Base-by-base conservation (phyloP, 2,888 invertebrate genomes). In the Papilio protenor region DNA sequence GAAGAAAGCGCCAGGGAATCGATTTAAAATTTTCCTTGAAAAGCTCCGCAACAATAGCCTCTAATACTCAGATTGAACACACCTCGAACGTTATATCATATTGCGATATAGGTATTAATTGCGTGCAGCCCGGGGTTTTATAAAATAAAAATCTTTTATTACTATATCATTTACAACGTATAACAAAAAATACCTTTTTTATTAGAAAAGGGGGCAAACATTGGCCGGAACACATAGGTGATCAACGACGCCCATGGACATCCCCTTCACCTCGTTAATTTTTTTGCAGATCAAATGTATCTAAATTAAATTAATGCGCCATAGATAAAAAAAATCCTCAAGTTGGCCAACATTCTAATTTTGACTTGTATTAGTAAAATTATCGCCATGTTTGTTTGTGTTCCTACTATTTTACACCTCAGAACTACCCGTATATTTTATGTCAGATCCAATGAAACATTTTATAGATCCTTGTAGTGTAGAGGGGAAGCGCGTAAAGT, bases 21-120 rank as follows among this genome's bases (percentile, higher is more conserved):
- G 94, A 94, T 94, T 94, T 94, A 90, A 93, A 93, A 93, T 90
- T 91, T 88, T 89, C 88, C 89, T 88, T 89, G 88, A 90, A 92
- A 90, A 88, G 84, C 88, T 84, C 85, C 87, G 85, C 90, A 87
- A 92, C 94, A 93, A 94, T 89, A 85, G 91, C 86, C 82, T 84
- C 88, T 91, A 90, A 92, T 93, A 91, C 90, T 87, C 84, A 86
- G 87, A 89, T 88, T 87, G 86, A 85, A 87, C 86, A 87, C 87
- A 88, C 86, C 83, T 83, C 83, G 87, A 87, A 90, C 87, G 70
- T 78, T 76, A 75, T 78, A 75, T 57, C 64, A 75, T 75, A 64
- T 78, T 66, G 61, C 57, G 72, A 75, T 78, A 78, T 64, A 40
- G 40, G 40, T 8, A 75, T 75, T 75, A 78, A 78, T 78, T 76